These are phyloP conservation scores for Furnarius figulus DNA, from an alignment of 2,113 vertebrate genomes.

Conservation along the genomic window DNA sequence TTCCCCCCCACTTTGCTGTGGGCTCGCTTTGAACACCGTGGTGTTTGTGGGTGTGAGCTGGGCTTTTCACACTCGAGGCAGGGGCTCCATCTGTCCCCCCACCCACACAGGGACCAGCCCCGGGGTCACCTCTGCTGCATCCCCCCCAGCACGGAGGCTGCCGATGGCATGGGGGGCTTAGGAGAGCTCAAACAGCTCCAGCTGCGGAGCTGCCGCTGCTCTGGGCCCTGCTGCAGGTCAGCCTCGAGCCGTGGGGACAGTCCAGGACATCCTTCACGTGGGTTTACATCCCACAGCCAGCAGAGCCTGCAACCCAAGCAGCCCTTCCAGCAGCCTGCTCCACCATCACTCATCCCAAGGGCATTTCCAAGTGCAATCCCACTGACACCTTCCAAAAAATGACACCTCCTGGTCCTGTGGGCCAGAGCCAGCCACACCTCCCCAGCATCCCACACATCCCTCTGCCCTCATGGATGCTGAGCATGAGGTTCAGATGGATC, in stretches of 20 bases:
- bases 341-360: background rate
- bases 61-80: background rate
- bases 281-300: background rate
- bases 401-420: no score
- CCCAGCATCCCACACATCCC: fast-evolving
- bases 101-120: no score
- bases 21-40: background rate
- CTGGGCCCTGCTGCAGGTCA: background rate
- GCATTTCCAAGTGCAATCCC: background rate
- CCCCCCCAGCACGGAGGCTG: background rate
- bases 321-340: background rate
- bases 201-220: background rate
- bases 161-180: fast-evolving
- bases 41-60: background rate
- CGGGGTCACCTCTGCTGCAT: no score
- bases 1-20: background rate
- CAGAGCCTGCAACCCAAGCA: background rate
- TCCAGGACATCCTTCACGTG: background rate
- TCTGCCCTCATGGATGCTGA: background rate
- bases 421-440: background rate
- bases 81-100: background rate
- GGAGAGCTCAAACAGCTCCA: background rate
- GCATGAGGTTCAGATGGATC: background rate
- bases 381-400: background rate
- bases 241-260: fast-evolving